Conservation (phyloP, 2,888 invertebrate genomes). For the Orthosia incerta region DNA sequence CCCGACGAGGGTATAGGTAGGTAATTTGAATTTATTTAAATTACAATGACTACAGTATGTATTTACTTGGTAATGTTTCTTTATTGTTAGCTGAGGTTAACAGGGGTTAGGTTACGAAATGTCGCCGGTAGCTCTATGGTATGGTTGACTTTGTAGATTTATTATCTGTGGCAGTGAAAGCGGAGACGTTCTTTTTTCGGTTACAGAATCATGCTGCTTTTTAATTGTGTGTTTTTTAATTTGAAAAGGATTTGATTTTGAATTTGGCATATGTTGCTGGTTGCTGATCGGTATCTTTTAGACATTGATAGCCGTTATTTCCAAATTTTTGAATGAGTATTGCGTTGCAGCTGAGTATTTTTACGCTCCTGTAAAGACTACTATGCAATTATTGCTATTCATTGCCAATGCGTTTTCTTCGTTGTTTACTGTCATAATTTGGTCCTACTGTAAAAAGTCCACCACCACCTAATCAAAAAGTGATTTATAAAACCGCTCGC, state of each 20-base stretch:
- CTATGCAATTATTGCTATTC: too few species aligned
- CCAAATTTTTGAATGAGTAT: too few species aligned
- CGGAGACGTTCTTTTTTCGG: slow-evolving; percentile 56
- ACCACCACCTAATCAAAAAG: not conserved
- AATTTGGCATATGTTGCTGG: not conserved
- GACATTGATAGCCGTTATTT: too few species aligned
- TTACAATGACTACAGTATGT: slow-evolving; percentile 83
- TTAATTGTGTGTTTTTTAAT: slow-evolving; percentile 28
- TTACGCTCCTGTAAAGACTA: too few species aligned
- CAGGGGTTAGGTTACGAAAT: slow-evolving; percentile 85
- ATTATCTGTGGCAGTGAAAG: slow-evolving; percentile 65
- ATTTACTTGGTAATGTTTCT: slow-evolving; percentile 86
- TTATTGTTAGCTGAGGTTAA: slow-evolving; percentile 82
- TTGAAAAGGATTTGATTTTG: slow-evolving; percentile 23
- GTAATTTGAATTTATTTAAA: slow-evolving; percentile 89
- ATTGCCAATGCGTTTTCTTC: not conserved
- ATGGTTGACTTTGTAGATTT: slow-evolving; percentile 60
- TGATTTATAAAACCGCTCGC: not conserved
- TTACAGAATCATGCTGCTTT: slow-evolving; percentile 38
- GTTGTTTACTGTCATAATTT: too few species aligned
- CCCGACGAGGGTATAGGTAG: slow-evolving; percentile 70
- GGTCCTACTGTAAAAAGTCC: not conserved
- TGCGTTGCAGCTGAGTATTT: too few species aligned
- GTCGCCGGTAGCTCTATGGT: slow-evolving; percentile 63
- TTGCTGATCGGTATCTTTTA: too few species aligned